Percentiles rank a stretch among this genome's conserved stretches.
Evolutionary conservation across 2,888 invertebrate genomes (phyloP).

Genomic region (Polylopha cassiicola): DNA sequence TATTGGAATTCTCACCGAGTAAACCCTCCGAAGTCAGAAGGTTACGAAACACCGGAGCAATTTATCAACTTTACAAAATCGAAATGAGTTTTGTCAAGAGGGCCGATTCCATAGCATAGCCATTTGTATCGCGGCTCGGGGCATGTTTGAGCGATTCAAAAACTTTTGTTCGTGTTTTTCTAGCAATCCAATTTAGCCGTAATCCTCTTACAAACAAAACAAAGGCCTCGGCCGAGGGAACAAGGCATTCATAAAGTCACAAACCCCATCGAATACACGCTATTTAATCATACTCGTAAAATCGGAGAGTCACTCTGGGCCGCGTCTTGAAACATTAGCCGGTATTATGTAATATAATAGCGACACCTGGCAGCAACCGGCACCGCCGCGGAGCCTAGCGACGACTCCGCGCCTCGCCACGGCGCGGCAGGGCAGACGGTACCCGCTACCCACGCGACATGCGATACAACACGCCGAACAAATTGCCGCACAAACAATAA

Average conservation of each 20-base stretch:
- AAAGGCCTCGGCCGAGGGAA: slow-evolving; percentile 6
- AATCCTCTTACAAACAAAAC: slow-evolving; percentile 19
- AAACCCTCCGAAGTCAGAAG: no score
- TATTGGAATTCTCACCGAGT: no score
- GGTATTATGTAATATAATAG: slow-evolving; percentile 22
- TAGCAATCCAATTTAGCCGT: slow-evolving; percentile 16
- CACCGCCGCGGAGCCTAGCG: slow-evolving; percentile 12
- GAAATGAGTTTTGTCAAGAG: no score
- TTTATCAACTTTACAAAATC: slow-evolving; percentile 3
- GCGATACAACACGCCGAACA: slow-evolving; percentile 33
- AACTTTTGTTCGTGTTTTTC: slow-evolving; percentile 10
- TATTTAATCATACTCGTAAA: slow-evolving; percentile 26
- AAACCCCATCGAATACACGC: slow-evolving; percentile 15
- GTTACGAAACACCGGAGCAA: background rate
- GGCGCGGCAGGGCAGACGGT: slow-evolving; percentile 5
- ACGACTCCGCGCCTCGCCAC: slow-evolving; percentile 1
- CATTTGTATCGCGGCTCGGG: background rate
- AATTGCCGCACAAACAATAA: slow-evolving; percentile 44
- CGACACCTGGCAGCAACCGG: slow-evolving; percentile 28
- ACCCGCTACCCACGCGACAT: slow-evolving; percentile 26
- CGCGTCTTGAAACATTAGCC: slow-evolving; percentile 13
- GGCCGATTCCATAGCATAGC: no score
- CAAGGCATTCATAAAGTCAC: slow-evolving; percentile 14
- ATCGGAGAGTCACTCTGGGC: slow-evolving; percentile 23
- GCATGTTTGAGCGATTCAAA: slow-evolving; percentile 9